A percentile compares a stretch with the other conserved stretches of the same genome.
phyloP scores from a whole-genome alignment of 2,888 invertebrate species.

The Uloborus plumipes region DNA sequence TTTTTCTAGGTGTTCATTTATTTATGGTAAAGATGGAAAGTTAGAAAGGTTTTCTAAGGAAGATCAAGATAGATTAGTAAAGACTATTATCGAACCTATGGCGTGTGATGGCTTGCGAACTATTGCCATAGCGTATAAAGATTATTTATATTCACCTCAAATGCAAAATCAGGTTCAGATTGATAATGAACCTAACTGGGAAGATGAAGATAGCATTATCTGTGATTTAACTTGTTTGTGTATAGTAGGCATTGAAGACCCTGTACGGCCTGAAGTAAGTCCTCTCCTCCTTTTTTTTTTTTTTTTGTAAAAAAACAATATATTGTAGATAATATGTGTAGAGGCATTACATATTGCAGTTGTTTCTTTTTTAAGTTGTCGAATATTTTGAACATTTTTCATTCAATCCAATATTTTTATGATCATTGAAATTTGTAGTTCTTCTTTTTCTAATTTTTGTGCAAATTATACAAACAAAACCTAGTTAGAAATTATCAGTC shows the following conservation, averaged over 20 bases:
- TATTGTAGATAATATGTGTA: too few species aligned
- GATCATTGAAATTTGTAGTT: too few species aligned
- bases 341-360: too few species aligned
- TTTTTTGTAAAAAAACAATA: too few species aligned
- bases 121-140: slow-evolving; percentile 93
- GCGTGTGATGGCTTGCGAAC: slow-evolving; percentile 96
- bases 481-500: too few species aligned
- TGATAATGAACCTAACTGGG: slow-evolving; percentile 94
- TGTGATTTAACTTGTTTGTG: slow-evolving; percentile 94
- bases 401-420: too few species aligned
- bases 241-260: slow-evolving; percentile 98
- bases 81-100: slow-evolving; percentile 98
- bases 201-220: slow-evolving; percentile 93
- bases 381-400: too few species aligned
- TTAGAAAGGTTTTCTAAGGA: slow-evolving; percentile 91
- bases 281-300: too few species aligned
- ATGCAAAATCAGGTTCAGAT: slow-evolving; percentile 73
- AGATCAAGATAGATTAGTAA: slow-evolving; percentile 91
- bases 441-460: too few species aligned
- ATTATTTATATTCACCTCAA: slow-evolving; percentile 81
- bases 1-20: slow-evolving; percentile 88
- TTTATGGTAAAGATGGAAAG: slow-evolving; percentile 92
- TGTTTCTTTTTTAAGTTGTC: too few species aligned
- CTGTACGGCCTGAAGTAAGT: slow-evolving; percentile 92
- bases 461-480: too few species aligned